A percentile compares a stretch with the other conserved stretches of the same genome.
phyloP scores from a whole-genome alignment of 2,888 invertebrate genomes.

The Orthosia gracilis region DNA sequence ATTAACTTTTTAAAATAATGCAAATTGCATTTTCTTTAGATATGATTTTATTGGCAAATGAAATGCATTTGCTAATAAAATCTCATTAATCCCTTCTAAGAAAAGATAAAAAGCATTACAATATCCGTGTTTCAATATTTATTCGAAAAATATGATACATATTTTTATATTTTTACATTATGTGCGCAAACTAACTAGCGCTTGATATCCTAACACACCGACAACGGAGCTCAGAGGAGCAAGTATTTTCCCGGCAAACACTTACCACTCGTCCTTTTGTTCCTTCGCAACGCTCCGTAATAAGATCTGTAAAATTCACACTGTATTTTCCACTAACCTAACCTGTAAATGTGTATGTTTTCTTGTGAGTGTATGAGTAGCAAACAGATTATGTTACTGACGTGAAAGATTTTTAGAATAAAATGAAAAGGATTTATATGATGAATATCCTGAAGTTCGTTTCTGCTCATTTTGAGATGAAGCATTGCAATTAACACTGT shows the following conservation, averaged over 20 bases:
- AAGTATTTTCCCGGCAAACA: slow-evolving; percentile 31
- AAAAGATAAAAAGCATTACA: not conserved
- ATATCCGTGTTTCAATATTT: slow-evolving; percentile 13
- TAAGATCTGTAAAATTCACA: slow-evolving; percentile 38
- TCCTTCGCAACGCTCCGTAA: slow-evolving; percentile 18
- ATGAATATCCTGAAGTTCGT: not conserved
- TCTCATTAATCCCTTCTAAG: not conserved
- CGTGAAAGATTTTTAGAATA: slow-evolving; percentile 12
- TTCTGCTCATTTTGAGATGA: not conserved
- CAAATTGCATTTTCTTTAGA: not conserved
- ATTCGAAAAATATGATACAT: not conserved
- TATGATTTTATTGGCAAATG: not conserved
- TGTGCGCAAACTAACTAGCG: slow-evolving; percentile 13
- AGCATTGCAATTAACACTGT: not conserved
- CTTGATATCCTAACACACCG: not conserved
- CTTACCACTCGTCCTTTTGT: slow-evolving; percentile 25
- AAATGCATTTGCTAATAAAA: not conserved
- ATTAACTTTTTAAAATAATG: not conserved
- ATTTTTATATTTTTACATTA: slow-evolving; percentile 15
- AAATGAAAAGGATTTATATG: not conserved
- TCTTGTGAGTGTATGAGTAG: not conserved
- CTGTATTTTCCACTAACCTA: slow-evolving; percentile 38
- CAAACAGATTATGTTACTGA: slow-evolving; percentile 7
- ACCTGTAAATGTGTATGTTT: slow-evolving; percentile 1
- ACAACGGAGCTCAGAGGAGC: not conserved